A percentile compares a stretch with the other conserved stretches of the same genome.
These are phyloP conservation scores for Rallus limicola DNA, from an alignment of 2,113 vertebrate genomes.

Conservation along the genomic window DNA sequence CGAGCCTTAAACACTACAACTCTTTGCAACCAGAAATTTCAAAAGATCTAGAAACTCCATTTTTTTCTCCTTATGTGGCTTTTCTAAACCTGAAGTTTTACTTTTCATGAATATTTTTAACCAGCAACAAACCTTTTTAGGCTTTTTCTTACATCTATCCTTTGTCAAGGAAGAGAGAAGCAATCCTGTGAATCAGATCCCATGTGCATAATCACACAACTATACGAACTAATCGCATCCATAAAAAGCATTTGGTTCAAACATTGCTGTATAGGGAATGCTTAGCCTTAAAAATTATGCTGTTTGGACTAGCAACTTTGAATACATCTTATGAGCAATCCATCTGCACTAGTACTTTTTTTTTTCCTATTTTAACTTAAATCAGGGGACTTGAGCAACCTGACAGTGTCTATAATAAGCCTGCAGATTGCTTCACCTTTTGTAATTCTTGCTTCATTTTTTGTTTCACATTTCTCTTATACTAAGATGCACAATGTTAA, in stretches of 20 bases:
- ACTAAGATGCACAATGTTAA: background rate
- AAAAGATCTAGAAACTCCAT: background rate
- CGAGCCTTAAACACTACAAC: conserved; percentile 42
- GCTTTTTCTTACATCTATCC: conserved; percentile 10
- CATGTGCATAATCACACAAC: conserved; percentile 53
- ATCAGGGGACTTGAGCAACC: background rate
- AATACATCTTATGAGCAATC: conserved; percentile 28
- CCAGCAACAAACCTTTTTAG: conserved; percentile 1
- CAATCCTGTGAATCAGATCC: conserved; percentile 58
- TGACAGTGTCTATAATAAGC: background rate
- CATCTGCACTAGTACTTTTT: background rate
- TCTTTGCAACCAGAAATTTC: conserved; percentile 35
- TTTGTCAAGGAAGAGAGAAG: conserved; percentile 40
- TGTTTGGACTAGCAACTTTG: conserved; percentile 59
- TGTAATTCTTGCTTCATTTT: background rate
- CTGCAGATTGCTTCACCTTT: background rate
- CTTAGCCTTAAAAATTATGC: conserved; percentile 41
- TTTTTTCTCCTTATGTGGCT: background rate
- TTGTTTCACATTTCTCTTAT: background rate
- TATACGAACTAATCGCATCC: background rate
- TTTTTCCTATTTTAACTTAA: background rate
- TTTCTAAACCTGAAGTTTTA: conserved; percentile 26
- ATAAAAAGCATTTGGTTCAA: conserved; percentile 53
- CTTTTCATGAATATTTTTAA: conserved; percentile 36
- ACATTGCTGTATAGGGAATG: conserved; percentile 53